Conservation (phyloP, 2,797 vertebrate genomes). For the Danio choprae region DNA sequence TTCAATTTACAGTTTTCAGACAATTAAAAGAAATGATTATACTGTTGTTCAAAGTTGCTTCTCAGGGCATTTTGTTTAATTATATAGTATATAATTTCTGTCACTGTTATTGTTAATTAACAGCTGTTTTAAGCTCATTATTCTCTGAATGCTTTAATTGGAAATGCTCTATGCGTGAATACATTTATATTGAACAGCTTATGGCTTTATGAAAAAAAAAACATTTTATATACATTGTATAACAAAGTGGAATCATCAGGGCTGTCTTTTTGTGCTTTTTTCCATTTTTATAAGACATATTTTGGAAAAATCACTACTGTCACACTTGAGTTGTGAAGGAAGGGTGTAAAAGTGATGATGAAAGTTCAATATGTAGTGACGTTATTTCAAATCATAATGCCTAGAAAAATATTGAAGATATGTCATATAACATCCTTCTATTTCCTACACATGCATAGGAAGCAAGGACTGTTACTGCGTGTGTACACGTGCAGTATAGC, state of each 20-base stretch:
- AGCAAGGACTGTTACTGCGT: not conserved
- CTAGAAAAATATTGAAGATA: not conserved
- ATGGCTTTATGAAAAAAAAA: not conserved
- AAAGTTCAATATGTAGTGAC: not conserved
- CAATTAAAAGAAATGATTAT: not conserved
- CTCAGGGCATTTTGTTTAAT: not conserved
- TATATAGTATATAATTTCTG: not conserved
- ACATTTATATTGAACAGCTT: no score
- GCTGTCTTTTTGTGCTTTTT: no score
- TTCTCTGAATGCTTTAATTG: not conserved
- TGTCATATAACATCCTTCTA: not conserved
- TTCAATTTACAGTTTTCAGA: not conserved
- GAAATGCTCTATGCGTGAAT: not conserved
- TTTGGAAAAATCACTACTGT: no score
- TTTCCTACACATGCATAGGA: not conserved
- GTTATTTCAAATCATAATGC: not conserved
- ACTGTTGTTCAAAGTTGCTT: slow-evolving; percentile 1
- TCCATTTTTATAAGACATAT: no score
- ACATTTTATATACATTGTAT: not conserved
- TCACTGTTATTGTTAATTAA: not conserved
- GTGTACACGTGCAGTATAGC: not conserved
- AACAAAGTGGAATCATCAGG: no score
- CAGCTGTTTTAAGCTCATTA: not conserved
- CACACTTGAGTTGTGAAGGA: not conserved
- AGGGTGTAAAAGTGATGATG: not conserved